Evolutionary conservation across 2,888 invertebrate genomes (phyloP), one percentile per base, ranked within the genome.

Genomic region (Gordius sp.): DNA sequence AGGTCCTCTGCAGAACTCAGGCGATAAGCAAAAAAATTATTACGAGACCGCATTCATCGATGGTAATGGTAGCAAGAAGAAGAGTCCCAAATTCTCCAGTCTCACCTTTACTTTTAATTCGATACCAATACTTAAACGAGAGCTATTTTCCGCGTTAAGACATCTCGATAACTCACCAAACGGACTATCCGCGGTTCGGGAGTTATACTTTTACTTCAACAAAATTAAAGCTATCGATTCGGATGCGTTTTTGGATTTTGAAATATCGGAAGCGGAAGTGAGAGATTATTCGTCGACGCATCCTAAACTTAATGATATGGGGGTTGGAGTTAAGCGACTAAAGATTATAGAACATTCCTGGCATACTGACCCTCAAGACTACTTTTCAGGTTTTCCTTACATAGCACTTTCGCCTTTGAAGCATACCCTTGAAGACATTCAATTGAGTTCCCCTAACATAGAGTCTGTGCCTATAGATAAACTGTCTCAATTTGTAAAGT

Each of bases 151-250:
- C 4, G 4, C 23, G 8, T 4, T 20, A 47, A 4, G n/a, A 4
- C 47, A n/a, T 4, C 47, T 47, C 16, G 47, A 47, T 47, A 23
- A 8, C 16, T n/a, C n/a, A n/a, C n/a, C n/a, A 23, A 20, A 47
- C 8, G 47, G 47, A 47, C 23, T 47, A 20, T 4, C 8, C 47
- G 13, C 8, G 13, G 4, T 47, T 4, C 16, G 20, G 23, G 47
- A 47, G 47, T 23, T 47, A 18, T 47, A 47, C 20, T 47, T 47
- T 47, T 47, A 47, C 47, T 47, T 47, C 47, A 47, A 47, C 47
- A 47, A 47, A 23, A 47, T 47, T 4, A 47, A n/a, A 47, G 4
- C 47, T 4, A 47, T 47, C 20, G 20, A 47, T 20, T 13, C 4
- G 23, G 47, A 47, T 20, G 47, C 20, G 4, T 47, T 47, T 47